Base-by-base conservation (phyloP, 2,113 vertebrate genomes). In the Lophura nycthemera region DNA sequence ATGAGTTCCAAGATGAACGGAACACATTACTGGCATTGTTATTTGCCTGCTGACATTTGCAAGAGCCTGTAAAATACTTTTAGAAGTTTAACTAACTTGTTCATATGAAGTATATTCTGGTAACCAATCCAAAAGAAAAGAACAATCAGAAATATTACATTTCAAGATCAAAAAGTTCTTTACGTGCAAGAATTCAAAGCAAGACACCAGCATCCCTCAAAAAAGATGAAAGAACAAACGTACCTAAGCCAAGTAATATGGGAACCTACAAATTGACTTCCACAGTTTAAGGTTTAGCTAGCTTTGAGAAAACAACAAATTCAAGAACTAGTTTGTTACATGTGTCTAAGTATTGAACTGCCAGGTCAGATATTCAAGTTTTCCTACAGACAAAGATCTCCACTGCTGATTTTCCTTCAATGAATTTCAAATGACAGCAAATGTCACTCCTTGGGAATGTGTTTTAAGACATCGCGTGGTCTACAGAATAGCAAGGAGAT, bases 81-180 rank as follows among this genome's bases (percentile, higher is more conserved):
- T 6, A 89, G 63, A 91, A 95, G 67, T 83, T 89, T 83, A 52
- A 69, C 54, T 75, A 79, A 85, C 32, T 82, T 61, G 34, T 32
- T 91, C 71, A 88, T 79, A 91, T 61, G 66, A 89, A 42, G n/a
- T 21, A 11, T 71, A 43, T 19, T 50, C 80, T 93, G 5, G 0
- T 88, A 89, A 90, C 52, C 42, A 84, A 72, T 69, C 52, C 66
- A 89, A 52, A 87, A 56, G 48, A 85, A 85, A 11, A 18, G 25
- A 90, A 66, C 4, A 78, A 43, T 64, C 32, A 69, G 34, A 93
- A 95, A 86, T 7, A 75, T 27, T 74, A 86, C 17, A 87, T 25
- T 71, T 89, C 13, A 59, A 83, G 72, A 83, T 81, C 50, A 82
- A 89, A 83, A 77, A 47, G 34, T 40, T 72, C 25, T 90, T 93